Percentiles rank a stretch among this genome's conserved stretches.
These are phyloP conservation scores for Horisme vitalbata DNA, from an alignment of 2,888 invertebrate genomes.

Conservation along the genomic window DNA sequence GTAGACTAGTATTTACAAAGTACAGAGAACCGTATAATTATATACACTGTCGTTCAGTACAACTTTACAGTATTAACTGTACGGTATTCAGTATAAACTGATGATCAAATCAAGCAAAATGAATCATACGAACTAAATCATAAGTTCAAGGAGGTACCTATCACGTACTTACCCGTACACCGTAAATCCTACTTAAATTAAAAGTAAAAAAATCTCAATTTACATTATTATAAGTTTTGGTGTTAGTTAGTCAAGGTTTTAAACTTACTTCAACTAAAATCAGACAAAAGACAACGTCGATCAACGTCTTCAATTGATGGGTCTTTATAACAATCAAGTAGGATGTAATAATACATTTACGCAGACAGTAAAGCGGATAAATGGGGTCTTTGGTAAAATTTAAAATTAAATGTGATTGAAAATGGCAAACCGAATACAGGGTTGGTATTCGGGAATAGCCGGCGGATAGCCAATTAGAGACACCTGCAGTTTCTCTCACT, in stretches of 20 bases:
- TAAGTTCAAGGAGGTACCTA: no score
- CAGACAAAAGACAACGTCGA: no score
- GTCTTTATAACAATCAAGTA: no score
- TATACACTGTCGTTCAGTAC: no score
- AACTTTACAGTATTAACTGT: no score
- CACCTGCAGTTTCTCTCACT: conserved; percentile 29
- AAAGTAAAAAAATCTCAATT: conserved; percentile 6
- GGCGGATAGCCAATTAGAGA: conserved; percentile 27
- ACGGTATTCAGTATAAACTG: no score
- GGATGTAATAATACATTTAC: conserved; percentile 16
- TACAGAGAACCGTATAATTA: no score
- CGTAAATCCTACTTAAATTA: conserved; percentile 1
- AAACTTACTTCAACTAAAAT: no score
- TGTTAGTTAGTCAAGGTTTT: not conserved
- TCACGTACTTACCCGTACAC: no score
- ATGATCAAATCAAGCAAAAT: no score
- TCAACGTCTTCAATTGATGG: no score
- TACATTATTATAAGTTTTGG: not conserved
- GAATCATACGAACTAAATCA: no score
- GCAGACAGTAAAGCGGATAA: conserved; percentile 23
- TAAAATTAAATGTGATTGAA: conserved; percentile 25
- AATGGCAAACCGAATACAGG: conserved; percentile 20
- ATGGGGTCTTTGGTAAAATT: conserved; percentile 27
- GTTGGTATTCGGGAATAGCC: conserved; percentile 25
- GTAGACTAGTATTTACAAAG: conserved; percentile 3